Evolutionary conservation across 2,113 vertebrate species (phyloP), one percentile per base, ranked within the genome.

Genomic region (Gorsachius goisagi): DNA sequence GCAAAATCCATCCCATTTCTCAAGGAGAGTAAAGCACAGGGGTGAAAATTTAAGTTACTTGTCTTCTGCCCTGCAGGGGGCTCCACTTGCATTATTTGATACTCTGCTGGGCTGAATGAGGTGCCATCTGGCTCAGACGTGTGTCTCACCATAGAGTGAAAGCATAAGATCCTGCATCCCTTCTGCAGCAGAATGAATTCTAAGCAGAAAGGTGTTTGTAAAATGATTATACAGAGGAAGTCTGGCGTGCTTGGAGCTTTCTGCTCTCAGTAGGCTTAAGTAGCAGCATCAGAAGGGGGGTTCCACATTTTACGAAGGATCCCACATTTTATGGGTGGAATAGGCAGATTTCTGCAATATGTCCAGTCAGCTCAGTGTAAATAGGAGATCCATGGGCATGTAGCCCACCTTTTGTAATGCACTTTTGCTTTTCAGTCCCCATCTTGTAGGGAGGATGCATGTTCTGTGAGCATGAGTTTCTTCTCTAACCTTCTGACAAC

Each of bases 391-490:
- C 26, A 85, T 62, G 75, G 53, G 97, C 97, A 97, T 39, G 95
- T 37, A 21, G 59, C 84, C 8, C 13, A 26, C 68, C 52, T 47
- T 26, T 26, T 16, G 41, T 8, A 37, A 15, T 72, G 47, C 72
- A 26, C 37, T 67, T 15, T 14, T 91, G 58, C 55, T 72, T 41
- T 91, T 39, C 93, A 86, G 87, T 88, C 73, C 60, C 88, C 17
- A 9, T 30, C 16, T 72, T 50, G 39, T 85, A 76, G 37, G 52
- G 32, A 91, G 80, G 81, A 90, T 78, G 98, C 98, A 98, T 98
- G 98, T 80, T 75, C 23, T 78, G 73, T 92, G 93, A 96, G 98
- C 98, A 98, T 97, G 98, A 83, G 39, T 30, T 71, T 72, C 60
- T 60, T 14, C 59, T 66, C 87, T 93, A 74, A 80, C 81, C 49